Base-by-base conservation (phyloP, 2,797 vertebrate genomes). In the Hoplostethus mediterraneus region DNA sequence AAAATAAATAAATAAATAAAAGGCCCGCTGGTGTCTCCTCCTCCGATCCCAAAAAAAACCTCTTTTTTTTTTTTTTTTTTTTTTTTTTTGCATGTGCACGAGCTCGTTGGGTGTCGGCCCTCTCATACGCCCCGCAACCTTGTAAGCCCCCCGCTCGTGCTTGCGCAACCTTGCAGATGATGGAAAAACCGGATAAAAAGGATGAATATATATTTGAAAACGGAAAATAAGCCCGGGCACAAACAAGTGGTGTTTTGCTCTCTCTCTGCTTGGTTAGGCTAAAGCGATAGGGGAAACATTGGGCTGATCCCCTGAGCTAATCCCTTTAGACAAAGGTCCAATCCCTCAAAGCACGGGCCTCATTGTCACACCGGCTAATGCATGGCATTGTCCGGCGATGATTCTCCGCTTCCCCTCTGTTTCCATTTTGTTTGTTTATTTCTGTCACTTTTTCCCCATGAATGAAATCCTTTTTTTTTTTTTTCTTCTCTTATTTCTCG, bases 311-410 rank as follows among this genome's bases (percentile, higher is more conserved):
- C 81, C 78, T 70, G 64, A 80, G 83, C 83, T 93, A 89, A 92
- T 92, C 90, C 90, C 85, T 83, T 90, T 83, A 87, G 83, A 87
- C 84, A 83, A 83, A 87, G 6, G 68, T 87, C 85, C 87, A 88
- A 86, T 91, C 86, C 84, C 84, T 85, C 75, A 85, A 80, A 89
- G 84, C 85, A 80, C 67, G 21, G 72, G 67, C 33, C 84, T 82
- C 71, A 78, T 66, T 79, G 81, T 73, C 81, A 73, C 70, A 67
- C 67, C 48, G 69, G 79, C 77, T 75, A 82, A 73, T 69, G 72
- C 6, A 70, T 66, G 6, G 54, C 65, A 54, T 75, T 67, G 42
- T 80, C 51, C 73, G 68, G 75, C 45, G n/a, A 56, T 47, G 16
- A 78, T 77, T 85, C 82, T 87, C 84, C 63, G 16, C 77, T 77